phyloP scores from a whole-genome alignment of 64 coral and sea anemone genomes.

The Pocillopora verrucosa region DNA sequence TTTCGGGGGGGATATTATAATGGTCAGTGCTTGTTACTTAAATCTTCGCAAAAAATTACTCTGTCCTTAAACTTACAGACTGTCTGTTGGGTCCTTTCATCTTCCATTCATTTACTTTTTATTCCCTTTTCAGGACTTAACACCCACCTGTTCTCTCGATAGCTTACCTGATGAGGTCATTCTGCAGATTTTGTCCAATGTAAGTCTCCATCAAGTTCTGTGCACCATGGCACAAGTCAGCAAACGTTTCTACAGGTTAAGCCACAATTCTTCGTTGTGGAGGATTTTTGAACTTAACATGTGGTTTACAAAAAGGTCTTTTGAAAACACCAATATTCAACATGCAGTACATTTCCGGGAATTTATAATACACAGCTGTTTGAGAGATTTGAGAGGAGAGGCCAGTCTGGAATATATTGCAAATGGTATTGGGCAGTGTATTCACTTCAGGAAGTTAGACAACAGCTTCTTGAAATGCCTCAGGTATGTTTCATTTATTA shows the following conservation, averaged over 20 bases:
- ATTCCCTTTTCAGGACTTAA: constrained; percentile 22
- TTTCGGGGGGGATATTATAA: constrained; percentile 1
- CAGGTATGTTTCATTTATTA: constrained; percentile 26
- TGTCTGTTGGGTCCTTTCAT: constrained; percentile 19
- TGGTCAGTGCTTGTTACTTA: constrained; percentile 9
- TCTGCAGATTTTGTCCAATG: too few relatives aligned
- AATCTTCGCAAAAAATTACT: constrained; percentile 1
- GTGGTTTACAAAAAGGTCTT: constrained; percentile 17
- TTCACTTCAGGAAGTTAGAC: constrained; percentile 27
- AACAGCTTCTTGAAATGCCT: constrained; percentile 22
- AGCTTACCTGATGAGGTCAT: constrained; percentile 34
- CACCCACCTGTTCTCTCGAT: constrained; percentile 22
- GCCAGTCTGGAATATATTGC: constrained; percentile 27
- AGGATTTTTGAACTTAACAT: too few relatives aligned
- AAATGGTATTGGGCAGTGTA: constrained; percentile 16
- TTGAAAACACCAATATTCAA: constrained; percentile 7
- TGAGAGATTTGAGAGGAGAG: constrained; percentile 6
- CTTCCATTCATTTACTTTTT: constrained; percentile 8
- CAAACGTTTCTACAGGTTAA: constrained; percentile 25
- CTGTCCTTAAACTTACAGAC: not conserved
- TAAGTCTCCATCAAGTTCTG: too few relatives aligned
- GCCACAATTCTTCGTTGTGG: constrained; percentile 18
- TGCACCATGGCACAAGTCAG: too few relatives aligned
- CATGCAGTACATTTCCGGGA: constrained; percentile 10
- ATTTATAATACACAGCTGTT: constrained; percentile 24